phyloP scores from a whole-genome alignment of 2,888 invertebrate species.

The Noctua fimbriata region DNA sequence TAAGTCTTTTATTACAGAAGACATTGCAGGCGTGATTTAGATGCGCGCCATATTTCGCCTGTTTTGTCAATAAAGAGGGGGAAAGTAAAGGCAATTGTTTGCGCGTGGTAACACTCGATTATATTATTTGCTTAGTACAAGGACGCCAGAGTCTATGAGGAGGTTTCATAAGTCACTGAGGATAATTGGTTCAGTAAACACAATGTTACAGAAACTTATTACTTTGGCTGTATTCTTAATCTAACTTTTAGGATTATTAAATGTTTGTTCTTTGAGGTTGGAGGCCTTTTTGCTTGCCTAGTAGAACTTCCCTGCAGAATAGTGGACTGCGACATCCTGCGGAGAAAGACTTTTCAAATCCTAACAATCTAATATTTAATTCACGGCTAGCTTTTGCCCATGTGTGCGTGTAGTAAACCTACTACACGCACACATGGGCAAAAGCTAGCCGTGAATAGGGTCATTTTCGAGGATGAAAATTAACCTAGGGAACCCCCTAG shows the following conservation, averaged over 20 bases:
- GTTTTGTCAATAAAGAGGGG: conserved; percentile 51
- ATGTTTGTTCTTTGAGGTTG: conserved; percentile 24
- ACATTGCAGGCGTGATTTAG: conserved; percentile 47
- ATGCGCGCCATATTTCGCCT: conserved; percentile 44
- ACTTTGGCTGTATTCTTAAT: conserved; percentile 17
- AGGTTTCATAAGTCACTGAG: conserved; percentile 45
- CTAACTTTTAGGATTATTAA: conserved; percentile 28
- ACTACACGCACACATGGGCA: no score
- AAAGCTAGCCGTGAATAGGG: no score
- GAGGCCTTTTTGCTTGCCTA: not conserved
- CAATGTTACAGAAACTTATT: conserved; percentile 27
- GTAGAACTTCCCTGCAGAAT: conserved; percentile 5
- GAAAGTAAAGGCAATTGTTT: conserved; percentile 49
- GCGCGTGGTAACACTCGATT: conserved; percentile 60
- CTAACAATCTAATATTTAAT: not conserved
- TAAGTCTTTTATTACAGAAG: conserved; percentile 58
- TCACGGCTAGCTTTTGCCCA: not conserved
- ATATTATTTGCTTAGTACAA: conserved; percentile 57
- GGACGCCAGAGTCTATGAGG: conserved; percentile 45
- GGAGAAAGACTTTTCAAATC: not conserved
- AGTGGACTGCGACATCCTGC: conserved; percentile 17
- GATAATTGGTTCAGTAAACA: conserved; percentile 39
- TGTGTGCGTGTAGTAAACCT: not conserved
- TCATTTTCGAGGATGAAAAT: no score
- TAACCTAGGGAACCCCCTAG: no score